Evolutionary conservation across 1,140 invertebrate genomes (phyloP), one percentile per base, ranked within the genome.

Genomic region (Neodiprion pinetum): DNA sequence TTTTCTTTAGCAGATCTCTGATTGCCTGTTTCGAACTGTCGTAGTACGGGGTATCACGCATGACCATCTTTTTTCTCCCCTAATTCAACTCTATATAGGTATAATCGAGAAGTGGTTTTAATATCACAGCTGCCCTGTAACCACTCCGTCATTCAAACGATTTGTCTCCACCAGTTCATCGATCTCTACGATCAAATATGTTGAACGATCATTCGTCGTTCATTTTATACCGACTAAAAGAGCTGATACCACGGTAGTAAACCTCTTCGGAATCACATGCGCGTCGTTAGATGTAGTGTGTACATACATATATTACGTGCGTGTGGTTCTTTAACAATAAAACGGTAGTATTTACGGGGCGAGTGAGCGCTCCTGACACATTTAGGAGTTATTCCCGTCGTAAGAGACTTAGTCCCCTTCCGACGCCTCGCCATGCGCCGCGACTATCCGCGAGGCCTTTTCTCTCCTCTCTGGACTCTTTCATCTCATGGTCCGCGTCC

Each of bases 341-440:
- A 69, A 47, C 67, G 14, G 21, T 23, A 21, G 67, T 69, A 69
- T 69, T 69, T 69, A 69, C 67, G 67, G 67, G 67, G 21, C 67
- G 67, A 69, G 67, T 69, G 67, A 69, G 40, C 67, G 67, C 67
- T 23, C 12, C 67, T 69, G 67, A 69, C 67, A 69, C 67, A 69
- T 69, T 69, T 69, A 69, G 67, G 40, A 69, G 67, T 69, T 69
- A 69, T 69, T 69, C 67, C 67, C 11, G 40, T 69, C 67, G 67
- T 47, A 69, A 61, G 53, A 17, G 11, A 61, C n/a, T 17, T 17
- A 12, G 53, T 61, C 53, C 53, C n/a, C n/a, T 61, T 61, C 53
- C 53, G n/a, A 69, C 67, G 67, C 40, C 40, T 12, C 11, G 67
- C 67, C 40, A 3, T 40, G 5, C 28, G 21, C 67, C 67, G 12